phyloP scores from a whole-genome alignment of 2,113 vertebrate genomes.

The Camelus bactrianus region DNA sequence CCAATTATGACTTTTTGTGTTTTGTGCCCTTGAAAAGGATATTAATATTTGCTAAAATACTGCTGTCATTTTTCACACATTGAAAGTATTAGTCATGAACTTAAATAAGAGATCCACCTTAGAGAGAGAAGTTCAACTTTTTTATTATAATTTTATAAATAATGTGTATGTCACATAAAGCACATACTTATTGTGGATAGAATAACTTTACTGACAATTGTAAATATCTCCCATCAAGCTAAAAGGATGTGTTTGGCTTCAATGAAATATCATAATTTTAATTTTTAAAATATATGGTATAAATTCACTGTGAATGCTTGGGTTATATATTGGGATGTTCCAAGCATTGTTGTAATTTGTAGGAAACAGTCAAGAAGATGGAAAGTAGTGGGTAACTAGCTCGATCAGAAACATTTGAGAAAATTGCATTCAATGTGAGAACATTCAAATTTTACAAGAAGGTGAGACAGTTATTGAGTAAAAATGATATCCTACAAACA shows the following conservation, averaged over 20 bases:
- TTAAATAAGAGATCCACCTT: not conserved
- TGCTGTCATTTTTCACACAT: not conserved
- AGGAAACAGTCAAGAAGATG: not conserved
- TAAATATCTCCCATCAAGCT: not conserved
- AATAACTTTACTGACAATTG: constrained; percentile 36
- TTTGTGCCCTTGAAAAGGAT: not conserved
- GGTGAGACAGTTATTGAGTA: not conserved
- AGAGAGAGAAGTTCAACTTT: constrained; percentile 50
- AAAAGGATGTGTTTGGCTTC: not conserved
- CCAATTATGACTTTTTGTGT: not conserved
- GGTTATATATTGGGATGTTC: not conserved
- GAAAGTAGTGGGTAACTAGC: not conserved
- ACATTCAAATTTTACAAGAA: not conserved
- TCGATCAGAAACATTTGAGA: not conserved
- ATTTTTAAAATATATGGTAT: not conserved
- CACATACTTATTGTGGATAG: constrained; percentile 42
- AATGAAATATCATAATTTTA: not conserved
- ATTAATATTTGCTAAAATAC: not conserved
- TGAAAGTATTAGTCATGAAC: not conserved
- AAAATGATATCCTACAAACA: not conserved
- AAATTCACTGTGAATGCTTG: not conserved
- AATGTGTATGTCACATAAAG: constrained; percentile 46
- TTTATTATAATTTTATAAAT: constrained; percentile 53
- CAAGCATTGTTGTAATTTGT: not conserved
- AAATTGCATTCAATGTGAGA: not conserved